A percentile compares a stretch with the other conserved stretches of the same genome.
phyloP scores from a whole-genome alignment of 2,113 vertebrate species.

The Calonectris borealis region DNA sequence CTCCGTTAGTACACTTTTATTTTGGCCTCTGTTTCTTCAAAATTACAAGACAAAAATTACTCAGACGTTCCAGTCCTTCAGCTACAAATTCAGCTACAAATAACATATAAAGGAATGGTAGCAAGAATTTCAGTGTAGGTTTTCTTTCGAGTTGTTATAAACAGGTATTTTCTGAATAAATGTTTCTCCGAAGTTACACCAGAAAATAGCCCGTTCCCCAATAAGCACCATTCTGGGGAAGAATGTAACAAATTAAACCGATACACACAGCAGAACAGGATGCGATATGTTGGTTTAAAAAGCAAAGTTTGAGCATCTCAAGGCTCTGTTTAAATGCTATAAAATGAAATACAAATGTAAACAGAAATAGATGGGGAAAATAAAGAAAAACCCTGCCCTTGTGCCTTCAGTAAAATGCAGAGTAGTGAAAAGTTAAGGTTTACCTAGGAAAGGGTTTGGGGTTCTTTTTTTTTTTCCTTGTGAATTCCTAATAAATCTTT shows the following conservation, averaged over 20 bases:
- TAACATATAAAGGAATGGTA: rapidly evolving
- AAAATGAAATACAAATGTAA: background rate
- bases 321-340: rapidly evolving
- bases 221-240: background rate
- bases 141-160: background rate
- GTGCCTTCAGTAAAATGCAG: background rate
- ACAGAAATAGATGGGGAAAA: background rate
- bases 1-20: background rate
- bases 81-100: background rate
- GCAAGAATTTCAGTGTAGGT: rapidly evolving
- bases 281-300: rapidly evolving
- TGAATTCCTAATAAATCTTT: conserved; percentile 73
- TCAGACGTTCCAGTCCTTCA: background rate
- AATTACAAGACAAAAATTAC: background rate
- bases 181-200: background rate
- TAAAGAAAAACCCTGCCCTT: background rate
- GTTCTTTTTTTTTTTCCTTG: background rate
- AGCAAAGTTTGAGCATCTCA: background rate
- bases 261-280: rapidly evolving
- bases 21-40: background rate
- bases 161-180: background rate
- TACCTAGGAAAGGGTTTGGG: background rate
- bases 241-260: background rate
- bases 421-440: background rate
- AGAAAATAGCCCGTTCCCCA: background rate